Conservation (phyloP, 2,797 vertebrate genomes). For the Eulemur rubriventer region DNA sequence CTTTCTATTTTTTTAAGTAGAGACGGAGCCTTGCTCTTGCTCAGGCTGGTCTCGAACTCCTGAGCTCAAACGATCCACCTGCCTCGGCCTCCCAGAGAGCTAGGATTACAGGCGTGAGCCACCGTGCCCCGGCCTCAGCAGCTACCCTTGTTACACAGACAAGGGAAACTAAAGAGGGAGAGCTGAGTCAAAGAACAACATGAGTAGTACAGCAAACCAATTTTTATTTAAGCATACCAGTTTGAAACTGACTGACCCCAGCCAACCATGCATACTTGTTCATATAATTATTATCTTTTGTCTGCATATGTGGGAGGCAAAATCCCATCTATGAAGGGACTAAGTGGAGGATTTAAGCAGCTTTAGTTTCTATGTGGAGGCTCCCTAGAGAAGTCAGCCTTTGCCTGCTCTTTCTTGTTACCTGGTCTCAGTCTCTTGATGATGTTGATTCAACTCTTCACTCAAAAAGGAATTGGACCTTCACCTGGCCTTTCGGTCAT, state of each 20-base stretch:
- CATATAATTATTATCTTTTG: slow-evolving; percentile 47
- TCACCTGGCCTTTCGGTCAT: not conserved
- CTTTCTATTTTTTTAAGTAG: too few species aligned
- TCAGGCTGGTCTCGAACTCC: too few species aligned
- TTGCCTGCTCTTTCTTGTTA: not conserved
- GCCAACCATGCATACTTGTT: not conserved
- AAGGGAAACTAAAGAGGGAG: not conserved
- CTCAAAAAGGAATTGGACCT: slow-evolving; percentile 4
- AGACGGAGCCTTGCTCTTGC: too few species aligned
- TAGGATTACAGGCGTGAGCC: too few species aligned
- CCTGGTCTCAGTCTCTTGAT: not conserved
- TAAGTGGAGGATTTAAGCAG: not conserved
- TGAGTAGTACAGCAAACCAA: not conserved
- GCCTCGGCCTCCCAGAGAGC: too few species aligned
- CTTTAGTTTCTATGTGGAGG: not conserved
- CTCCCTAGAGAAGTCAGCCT: not conserved
- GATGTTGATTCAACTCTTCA: not conserved
- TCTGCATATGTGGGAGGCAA: not conserved
- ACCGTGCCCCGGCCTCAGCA: not conserved
- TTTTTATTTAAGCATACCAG: not conserved
- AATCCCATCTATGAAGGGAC: not conserved
- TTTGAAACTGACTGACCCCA: slow-evolving; percentile 29
- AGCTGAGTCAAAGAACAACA: not conserved
- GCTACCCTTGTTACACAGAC: not conserved
- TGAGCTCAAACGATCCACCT: too few species aligned